Percentiles rank a stretch among this genome's conserved stretches.
Evolutionary conservation across 2,113 vertebrate species (phyloP).

Genomic region (Apaloderma vittatum): DNA sequence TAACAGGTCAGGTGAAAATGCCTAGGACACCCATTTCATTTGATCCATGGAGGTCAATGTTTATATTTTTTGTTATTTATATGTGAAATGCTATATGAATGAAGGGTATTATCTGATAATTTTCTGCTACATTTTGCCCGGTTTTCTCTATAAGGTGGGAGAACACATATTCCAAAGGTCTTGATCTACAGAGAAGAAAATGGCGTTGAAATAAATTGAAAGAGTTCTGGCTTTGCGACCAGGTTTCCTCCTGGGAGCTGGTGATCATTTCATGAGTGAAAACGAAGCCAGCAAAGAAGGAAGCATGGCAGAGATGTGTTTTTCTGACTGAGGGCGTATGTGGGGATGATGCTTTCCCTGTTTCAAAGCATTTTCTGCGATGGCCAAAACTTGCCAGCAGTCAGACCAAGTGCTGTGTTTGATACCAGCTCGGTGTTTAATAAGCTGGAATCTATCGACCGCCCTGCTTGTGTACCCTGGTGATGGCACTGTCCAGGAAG

Average conservation of each 20-base stretch:
- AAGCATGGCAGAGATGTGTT: not conserved
- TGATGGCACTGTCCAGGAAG: not conserved
- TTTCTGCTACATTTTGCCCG: constrained; percentile 42
- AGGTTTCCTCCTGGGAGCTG: not conserved
- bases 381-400: not conserved
- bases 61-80: constrained; percentile 54
- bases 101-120: constrained; percentile 59
- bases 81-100: constrained; percentile 64
- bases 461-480: not conserved
- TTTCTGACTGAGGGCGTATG: not conserved
- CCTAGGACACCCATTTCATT: constrained; percentile 48
- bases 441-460: not conserved
- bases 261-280: constrained; percentile 16
- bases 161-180: not conserved
- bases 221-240: not conserved
- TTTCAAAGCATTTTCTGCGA: not conserved
- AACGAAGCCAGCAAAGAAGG: not conserved
- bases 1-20: constrained; percentile 12
- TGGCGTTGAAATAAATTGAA: not conserved
- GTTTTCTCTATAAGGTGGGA: constrained; percentile 9
- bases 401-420: not conserved
- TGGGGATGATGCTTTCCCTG: not conserved
- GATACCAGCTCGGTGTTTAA: not conserved
- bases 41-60: constrained; percentile 42
- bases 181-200: constrained; percentile 22